Evolutionary conservation across 2,888 invertebrate genomes (phyloP), one percentile per base, ranked within the genome.

Genomic region (Tiliacea aurago): DNA sequence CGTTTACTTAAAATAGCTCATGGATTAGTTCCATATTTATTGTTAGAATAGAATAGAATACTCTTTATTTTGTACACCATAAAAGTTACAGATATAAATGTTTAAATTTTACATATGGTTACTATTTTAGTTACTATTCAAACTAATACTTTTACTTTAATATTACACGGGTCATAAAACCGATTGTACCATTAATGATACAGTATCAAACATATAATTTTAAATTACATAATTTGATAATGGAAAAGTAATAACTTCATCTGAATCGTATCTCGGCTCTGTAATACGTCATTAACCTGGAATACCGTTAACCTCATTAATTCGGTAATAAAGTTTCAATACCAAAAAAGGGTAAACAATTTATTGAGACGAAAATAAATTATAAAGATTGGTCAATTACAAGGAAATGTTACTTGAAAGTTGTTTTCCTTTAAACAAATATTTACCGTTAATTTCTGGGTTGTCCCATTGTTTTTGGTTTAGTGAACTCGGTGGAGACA

Each of bases 401-500:
- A 56, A 58, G 55, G 55, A 70, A 72, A 51, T 61, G 43, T n/a
- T 55, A 61, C 47, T 67, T 45, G 53, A 61, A 71, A 70, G 67
- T 76, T 78, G 76, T 83, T 78, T 72, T 80, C 55, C 66, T 70
- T 70, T 18, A 79, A 86, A 87, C 73, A 79, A 84, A 80, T 81
- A 84, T 83, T 80, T 85, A 88, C 90, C 87, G 90, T 90, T 90
- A 84, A 82, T 87, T 87, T 83, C 85, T 88, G 87, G 88, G 86
- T 86, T 84, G 86, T 85, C 85, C 88, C 84, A 91, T 92, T 92
- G 91, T 92, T 90, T 91, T 87, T 91, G 87, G 90, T 91, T 90
- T 91, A 90, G 87, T 91, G 91, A 93, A 93, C 92, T 90, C 87
- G 47, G 75, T 73, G 73, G 84, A 86, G 84, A 76, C 74, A 85